phyloP scores from a whole-genome alignment of 2,888 invertebrate genomes.

The Monopis laevigella region DNA sequence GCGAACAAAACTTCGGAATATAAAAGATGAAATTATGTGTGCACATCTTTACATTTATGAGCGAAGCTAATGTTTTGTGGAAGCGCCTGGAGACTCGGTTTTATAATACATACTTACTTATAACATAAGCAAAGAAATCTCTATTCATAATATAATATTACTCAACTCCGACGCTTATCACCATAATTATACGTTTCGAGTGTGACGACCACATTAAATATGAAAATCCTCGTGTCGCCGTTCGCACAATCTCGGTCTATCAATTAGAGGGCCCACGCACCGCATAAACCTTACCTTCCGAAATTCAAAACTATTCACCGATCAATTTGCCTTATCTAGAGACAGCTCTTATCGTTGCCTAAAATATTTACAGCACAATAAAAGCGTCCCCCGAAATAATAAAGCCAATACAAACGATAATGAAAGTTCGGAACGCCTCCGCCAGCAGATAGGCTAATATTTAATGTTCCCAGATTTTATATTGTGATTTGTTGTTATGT shows the following conservation, averaged over 20 bases:
- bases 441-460: slow-evolving; percentile 14
- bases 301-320: slow-evolving; percentile 36
- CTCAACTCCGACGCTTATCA: slow-evolving; percentile 29
- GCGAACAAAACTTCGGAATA: no score
- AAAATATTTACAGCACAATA: slow-evolving; percentile 64
- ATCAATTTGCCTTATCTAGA: slow-evolving; percentile 62
- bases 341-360: slow-evolving; percentile 48
- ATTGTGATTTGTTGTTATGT: slow-evolving; percentile 15
- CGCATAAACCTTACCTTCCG: slow-evolving; percentile 45
- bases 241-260: slow-evolving; percentile 48
- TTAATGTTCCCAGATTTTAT: slow-evolving; percentile 14
- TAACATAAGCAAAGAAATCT: no score
- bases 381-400: slow-evolving; percentile 52
- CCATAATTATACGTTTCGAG: slow-evolving; percentile 32
- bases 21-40: slow-evolving; percentile 10
- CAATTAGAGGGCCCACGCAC: slow-evolving; percentile 54
- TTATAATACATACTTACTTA: no score
- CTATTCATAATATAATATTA: slow-evolving; percentile 3
- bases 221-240: slow-evolving; percentile 43
- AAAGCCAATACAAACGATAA: slow-evolving; percentile 51
- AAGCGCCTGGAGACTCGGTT: slow-evolving; percentile 27
- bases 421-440: slow-evolving; percentile 31
- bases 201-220: slow-evolving; percentile 40
- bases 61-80: slow-evolving; percentile 19
- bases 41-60: slow-evolving; percentile 12